These are phyloP conservation scores for Prorops nasuta DNA, from an alignment of 1,140 invertebrate genomes.

Conservation along the genomic window DNA sequence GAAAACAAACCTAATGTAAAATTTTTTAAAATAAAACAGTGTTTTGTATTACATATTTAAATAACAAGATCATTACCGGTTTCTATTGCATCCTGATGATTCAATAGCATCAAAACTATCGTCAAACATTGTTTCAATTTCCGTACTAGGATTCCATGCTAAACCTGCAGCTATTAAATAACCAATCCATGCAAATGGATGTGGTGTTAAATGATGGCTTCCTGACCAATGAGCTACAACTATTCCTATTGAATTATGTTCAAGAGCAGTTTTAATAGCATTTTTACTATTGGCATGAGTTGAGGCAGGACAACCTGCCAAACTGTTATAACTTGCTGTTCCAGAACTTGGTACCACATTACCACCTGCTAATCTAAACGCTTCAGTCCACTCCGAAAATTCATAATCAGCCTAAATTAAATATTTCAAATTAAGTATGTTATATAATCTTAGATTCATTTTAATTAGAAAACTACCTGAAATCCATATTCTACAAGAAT, in stretches of 20 bases:
- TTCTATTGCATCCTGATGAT: conserved; percentile 22
- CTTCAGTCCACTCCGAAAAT: conserved; percentile 62
- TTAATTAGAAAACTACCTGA: conserved; percentile 53
- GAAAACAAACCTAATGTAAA: neutral
- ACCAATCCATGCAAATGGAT: conserved; percentile 68
- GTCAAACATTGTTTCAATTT: conserved; percentile 42
- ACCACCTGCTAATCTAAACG: conserved; percentile 58
- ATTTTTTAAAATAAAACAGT: too few relatives aligned
- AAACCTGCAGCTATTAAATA: conserved; percentile 65
- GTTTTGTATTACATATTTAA: too few relatives aligned
- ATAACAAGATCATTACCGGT: too few relatives aligned
- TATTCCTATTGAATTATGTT: conserved; percentile 60
- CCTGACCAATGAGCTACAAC: conserved; percentile 69
- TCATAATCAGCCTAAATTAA: conserved; percentile 64
- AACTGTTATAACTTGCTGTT: conserved; percentile 68
- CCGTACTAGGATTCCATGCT: conserved; percentile 64
- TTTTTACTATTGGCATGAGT: conserved; percentile 64
- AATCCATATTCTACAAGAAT: conserved; percentile 68
- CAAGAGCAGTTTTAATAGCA: conserved; percentile 59
- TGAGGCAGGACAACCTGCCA: conserved; percentile 67
- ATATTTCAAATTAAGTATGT: neutral
- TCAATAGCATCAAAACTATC: conserved; percentile 45
- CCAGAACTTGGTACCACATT: conserved; percentile 64
- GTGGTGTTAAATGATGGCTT: conserved; percentile 64
- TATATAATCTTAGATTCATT: neutral